Evolutionary conservation across 1,140 invertebrate genomes (phyloP).

Genomic region (Melitaea cinxia): DNA sequence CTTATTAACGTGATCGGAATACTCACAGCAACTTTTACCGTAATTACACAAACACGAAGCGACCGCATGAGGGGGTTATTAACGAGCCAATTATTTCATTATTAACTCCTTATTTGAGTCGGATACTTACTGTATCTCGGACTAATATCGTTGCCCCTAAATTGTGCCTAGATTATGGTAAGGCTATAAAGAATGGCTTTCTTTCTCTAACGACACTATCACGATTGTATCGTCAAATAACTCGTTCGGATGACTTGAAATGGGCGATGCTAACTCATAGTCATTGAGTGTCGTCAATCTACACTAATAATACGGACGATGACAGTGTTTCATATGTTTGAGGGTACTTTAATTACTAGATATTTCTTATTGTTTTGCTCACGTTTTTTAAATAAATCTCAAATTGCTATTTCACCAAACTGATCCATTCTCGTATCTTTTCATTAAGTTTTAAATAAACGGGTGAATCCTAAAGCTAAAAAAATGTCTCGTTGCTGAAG

Average conservation of each 20-base stretch:
- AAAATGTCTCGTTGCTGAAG: too few relatives aligned
- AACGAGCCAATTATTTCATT: conserved; percentile 48
- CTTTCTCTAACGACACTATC: conserved; percentile 33
- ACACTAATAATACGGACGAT: background rate
- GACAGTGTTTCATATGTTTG: background rate
- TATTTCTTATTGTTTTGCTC: too few relatives aligned
- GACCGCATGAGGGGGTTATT: conserved; percentile 37
- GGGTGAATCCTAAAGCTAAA: too few relatives aligned
- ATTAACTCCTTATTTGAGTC: conserved; percentile 38
- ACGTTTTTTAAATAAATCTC: too few relatives aligned
- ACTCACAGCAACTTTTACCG: conserved; percentile 37
- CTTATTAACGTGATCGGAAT: conserved; percentile 30
- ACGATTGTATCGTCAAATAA: conserved; percentile 25
- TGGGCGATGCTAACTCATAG: background rate
- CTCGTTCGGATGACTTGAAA: conserved; percentile 8
- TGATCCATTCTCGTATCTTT: too few relatives aligned
- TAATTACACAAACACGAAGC: conserved; percentile 40
- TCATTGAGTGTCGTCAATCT: conserved; percentile 5
- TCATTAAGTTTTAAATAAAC: too few relatives aligned
- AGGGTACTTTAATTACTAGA: background rate
- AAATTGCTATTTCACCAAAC: too few relatives aligned
- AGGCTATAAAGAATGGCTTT: conserved; percentile 30
- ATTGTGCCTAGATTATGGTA: conserved; percentile 15
- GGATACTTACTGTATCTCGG: conserved; percentile 29
- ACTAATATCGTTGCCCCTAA: conserved; percentile 30